These are phyloP conservation scores for Phenganax stokvisi DNA, from an alignment of 92 coral and sea anemone species.

Conservation along the genomic window DNA sequence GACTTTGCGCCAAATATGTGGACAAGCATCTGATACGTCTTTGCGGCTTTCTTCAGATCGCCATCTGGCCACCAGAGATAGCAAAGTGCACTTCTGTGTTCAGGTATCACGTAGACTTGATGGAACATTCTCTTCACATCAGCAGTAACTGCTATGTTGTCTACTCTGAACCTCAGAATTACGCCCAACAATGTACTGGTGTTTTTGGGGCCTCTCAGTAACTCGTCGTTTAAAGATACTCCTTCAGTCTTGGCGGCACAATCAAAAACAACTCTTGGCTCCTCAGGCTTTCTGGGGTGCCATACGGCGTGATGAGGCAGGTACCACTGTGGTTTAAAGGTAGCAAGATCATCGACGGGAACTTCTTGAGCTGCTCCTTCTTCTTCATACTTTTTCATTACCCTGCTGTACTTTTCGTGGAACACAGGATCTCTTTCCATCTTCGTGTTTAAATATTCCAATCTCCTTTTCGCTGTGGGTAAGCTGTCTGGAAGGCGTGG, in stretches of 20 bases:
- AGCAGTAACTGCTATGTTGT: constrained; percentile 29
- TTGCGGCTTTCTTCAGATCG: constrained; percentile 13
- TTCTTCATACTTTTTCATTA: constrained; percentile 13
- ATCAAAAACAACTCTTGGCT: constrained; percentile 14
- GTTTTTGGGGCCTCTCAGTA: constrained; percentile 20
- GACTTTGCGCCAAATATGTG: constrained; percentile 43
- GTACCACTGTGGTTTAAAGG: constrained; percentile 32
- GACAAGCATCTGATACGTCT: constrained; percentile 36
- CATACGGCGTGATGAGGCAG: constrained; percentile 37
- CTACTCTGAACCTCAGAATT: constrained; percentile 33
- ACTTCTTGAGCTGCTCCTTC: constrained; percentile 35
- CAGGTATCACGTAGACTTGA: constrained; percentile 20
- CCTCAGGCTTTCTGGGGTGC: constrained; percentile 24
- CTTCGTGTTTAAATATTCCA: constrained; percentile 48
- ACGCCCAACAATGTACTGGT: constrained; percentile 18
- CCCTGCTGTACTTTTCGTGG: constrained; percentile 27
- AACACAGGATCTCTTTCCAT: constrained; percentile 32
- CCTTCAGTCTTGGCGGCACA: constrained; percentile 30
- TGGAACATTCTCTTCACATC: constrained; percentile 29
- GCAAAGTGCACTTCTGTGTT: constrained; percentile 22
- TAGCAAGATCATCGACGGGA: constrained; percentile 28
- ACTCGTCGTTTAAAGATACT: constrained; percentile 23
- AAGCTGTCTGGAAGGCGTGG: constrained; percentile 59
- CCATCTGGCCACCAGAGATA: constrained; percentile 41
- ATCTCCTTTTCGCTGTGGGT: constrained; percentile 50